A percentile compares a stretch with the other conserved stretches of the same genome.
Conservation (phyloP, 2,113 vertebrate species). For the Halichoeres trimaculatus region DNA sequence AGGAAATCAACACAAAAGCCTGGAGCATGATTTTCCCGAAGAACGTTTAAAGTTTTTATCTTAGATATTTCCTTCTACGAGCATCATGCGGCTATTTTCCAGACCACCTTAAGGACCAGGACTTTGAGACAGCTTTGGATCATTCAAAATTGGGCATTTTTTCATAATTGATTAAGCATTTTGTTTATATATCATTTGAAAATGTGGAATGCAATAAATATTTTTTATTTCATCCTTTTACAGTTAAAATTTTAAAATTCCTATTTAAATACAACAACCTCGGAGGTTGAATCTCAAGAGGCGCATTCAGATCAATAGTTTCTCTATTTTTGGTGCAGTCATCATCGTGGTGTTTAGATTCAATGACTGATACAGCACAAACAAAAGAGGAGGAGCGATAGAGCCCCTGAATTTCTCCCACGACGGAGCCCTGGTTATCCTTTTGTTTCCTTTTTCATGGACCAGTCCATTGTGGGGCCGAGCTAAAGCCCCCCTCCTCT, state of each 20-base stretch:
- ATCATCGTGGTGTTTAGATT: background rate
- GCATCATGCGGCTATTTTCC: background rate
- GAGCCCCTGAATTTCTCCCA: constrained; percentile 57
- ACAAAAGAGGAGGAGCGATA: background rate
- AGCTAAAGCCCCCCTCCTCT: constrained; percentile 44
- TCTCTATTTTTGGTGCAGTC: background rate
- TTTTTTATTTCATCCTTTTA: no score
- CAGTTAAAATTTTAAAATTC: no score
- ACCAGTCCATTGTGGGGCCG: constrained; percentile 75
- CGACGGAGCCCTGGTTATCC: constrained; percentile 48
- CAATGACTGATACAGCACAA: constrained; percentile 13
- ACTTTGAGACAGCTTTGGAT: background rate
- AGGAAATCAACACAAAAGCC: constrained; percentile 78
- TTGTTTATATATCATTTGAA: no score
- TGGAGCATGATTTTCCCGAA: constrained; percentile 20
- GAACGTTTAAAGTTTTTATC: constrained; percentile 14
- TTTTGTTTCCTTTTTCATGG: constrained; percentile 73
- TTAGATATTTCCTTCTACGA: background rate
- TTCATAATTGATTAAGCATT: no score
- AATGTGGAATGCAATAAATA: no score
- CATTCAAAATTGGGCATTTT: no score
- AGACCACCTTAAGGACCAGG: background rate
- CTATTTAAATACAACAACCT: no score
- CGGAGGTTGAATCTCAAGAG: background rate
- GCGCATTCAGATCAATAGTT: background rate